phyloP scores from a whole-genome alignment of 2,797 vertebrate genomes.

The Acipenser ruthenus region DNA sequence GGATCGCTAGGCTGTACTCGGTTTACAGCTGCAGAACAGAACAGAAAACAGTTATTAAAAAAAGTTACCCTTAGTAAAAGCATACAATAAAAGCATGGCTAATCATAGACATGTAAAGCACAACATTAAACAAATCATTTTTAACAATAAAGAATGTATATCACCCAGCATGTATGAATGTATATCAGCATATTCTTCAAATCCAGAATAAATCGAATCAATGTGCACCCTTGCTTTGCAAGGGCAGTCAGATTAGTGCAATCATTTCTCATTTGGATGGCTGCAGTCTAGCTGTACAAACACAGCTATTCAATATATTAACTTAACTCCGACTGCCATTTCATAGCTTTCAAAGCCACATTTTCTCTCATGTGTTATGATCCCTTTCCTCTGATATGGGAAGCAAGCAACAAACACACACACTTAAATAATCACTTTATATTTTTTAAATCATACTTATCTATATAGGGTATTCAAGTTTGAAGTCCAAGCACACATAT shows the following conservation, averaged over 20 bases:
- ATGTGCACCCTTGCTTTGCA: not conserved
- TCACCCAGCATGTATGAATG: not conserved
- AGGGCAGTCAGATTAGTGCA: not conserved
- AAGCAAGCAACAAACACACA: too few species aligned
- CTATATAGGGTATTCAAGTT: not conserved
- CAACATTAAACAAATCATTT: not conserved
- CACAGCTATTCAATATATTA: not conserved
- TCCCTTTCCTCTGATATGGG: too few species aligned
- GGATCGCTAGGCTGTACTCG: too few species aligned
- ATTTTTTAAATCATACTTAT: not conserved
- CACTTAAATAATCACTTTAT: not conserved
- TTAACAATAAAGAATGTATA: not conserved
- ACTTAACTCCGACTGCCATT: not conserved
- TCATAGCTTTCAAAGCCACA: not conserved
- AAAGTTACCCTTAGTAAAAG: not conserved
- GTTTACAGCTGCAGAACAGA: too few species aligned
- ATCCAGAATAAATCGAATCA: not conserved
- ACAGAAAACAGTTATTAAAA: not conserved
- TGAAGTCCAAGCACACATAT: conserved; percentile 42
- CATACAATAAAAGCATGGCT: not conserved
- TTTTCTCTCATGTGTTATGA: not conserved
- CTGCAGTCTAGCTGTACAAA: not conserved
- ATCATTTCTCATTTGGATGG: not conserved
- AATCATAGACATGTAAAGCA: not conserved
- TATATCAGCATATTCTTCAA: not conserved